Evolutionary conservation across 1,140 invertebrate genomes (phyloP).

Genomic region (Lutraria rhynchaena): DNA sequence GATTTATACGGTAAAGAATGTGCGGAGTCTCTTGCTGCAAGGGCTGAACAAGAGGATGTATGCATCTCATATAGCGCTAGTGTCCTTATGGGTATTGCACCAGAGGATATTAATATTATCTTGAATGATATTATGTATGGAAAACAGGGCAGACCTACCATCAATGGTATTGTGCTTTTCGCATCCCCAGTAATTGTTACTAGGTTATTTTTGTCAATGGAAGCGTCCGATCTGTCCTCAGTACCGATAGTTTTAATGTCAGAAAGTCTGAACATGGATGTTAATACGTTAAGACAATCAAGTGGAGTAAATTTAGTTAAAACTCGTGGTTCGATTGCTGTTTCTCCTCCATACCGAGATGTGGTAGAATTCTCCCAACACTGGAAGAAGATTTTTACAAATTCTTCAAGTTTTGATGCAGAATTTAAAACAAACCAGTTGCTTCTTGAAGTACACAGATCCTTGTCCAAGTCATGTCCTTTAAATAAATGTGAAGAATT

Average conservation of each 20-base stretch:
- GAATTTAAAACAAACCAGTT: slow-evolving; percentile 39
- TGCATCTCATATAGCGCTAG: slow-evolving; percentile 10
- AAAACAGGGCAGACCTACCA: not conserved
- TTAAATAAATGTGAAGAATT: slow-evolving; percentile 2
- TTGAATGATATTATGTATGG: slow-evolving; percentile 2
- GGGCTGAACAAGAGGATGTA: slow-evolving; percentile 16
- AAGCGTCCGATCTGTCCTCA: not conserved
- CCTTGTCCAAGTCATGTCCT: not conserved
- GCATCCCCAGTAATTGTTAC: slow-evolving; percentile 1
- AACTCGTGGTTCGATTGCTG: slow-evolving; percentile 34
- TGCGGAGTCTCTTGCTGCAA: not conserved
- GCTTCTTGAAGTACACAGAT: slow-evolving; percentile 29
- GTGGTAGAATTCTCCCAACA: slow-evolving; percentile 40
- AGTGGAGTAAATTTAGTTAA: not conserved
- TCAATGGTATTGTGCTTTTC: slow-evolving; percentile 45
- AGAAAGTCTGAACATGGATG: slow-evolving; percentile 22
- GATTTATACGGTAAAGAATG: slow-evolving; percentile 45
- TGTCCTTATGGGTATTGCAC: not conserved
- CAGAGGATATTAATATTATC: not conserved
- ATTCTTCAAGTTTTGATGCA: slow-evolving; percentile 19
- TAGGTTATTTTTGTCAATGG: slow-evolving; percentile 11
- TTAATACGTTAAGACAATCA: not conserved
- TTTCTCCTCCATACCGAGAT: not conserved
- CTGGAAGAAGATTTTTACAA: slow-evolving; percentile 55
- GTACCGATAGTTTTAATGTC: slow-evolving; percentile 44